phyloP scores from a whole-genome alignment of 1,140 invertebrate genomes.

The Trichonephila clavata region DNA sequence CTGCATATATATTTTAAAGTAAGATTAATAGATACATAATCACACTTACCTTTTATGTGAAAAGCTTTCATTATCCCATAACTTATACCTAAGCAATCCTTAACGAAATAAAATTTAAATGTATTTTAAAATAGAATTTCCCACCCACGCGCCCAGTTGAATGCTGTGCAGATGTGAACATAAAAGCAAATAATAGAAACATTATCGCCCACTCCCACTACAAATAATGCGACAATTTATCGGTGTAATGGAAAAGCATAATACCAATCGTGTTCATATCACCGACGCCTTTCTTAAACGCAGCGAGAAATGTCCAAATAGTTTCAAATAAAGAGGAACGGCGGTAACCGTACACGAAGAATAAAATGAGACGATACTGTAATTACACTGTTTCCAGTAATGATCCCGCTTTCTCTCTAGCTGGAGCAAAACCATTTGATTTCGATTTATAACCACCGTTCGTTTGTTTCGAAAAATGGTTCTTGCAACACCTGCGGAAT shows the following conservation, averaged over 20 bases:
- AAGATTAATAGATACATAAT: too few species aligned
- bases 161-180: neutral
- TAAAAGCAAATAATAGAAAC: neutral
- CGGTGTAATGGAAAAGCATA: neutral
- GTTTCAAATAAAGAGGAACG: slow-evolving; percentile 8
- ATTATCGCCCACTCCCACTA: neutral
- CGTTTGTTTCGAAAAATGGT: slow-evolving; percentile 33
- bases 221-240: neutral
- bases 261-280: slow-evolving; percentile 23
- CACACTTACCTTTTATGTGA: too few species aligned
- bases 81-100: too few species aligned
- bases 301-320: neutral
- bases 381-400: slow-evolving; percentile 21
- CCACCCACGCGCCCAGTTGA: too few species aligned
- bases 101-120: too few species aligned
- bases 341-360: neutral
- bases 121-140: too few species aligned
- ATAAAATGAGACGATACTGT: slow-evolving; percentile 32
- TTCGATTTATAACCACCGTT: slow-evolving; percentile 31
- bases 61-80: too few species aligned
- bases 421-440: slow-evolving; percentile 28
- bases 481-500: slow-evolving; percentile 44
- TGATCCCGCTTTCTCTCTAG: slow-evolving; percentile 4
- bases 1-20: too few species aligned
- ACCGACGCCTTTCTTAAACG: neutral